Evolutionary conservation across 1,140 invertebrate species (phyloP).

Genomic region (Magallana gigas): DNA sequence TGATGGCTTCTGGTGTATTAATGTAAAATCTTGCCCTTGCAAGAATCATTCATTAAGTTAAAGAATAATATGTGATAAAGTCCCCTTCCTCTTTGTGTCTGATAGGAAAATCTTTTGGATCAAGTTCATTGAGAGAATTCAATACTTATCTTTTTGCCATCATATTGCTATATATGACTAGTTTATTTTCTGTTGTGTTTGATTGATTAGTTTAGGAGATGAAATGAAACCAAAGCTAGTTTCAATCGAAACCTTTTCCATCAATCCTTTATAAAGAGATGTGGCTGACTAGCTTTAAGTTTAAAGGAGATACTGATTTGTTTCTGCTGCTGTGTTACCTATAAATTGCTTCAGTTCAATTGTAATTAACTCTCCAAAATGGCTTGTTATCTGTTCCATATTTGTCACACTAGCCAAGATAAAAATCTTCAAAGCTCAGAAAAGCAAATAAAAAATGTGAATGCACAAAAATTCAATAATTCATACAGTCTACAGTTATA

Average conservation of each 20-base stretch:
- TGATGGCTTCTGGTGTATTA: background rate
- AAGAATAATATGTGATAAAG: background rate
- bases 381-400: background rate
- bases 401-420: background rate
- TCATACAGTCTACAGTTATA: background rate
- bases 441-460: conserved; percentile 1
- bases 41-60: conserved; percentile 15
- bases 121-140: background rate
- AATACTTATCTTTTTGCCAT: conserved; percentile 17
- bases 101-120: background rate
- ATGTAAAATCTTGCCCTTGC: background rate
- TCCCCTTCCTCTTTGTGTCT: background rate
- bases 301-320: background rate
- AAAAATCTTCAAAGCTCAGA: background rate
- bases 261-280: background rate
- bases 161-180: background rate
- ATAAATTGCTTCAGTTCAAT: background rate
- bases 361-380: background rate
- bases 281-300: background rate
- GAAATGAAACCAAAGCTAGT: background rate
- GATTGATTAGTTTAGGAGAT: conserved; percentile 17
- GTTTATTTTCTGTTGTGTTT: background rate
- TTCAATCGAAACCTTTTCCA: conserved; percentile 21
- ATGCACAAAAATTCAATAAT: background rate
- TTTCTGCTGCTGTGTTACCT: background rate